Conservation (phyloP, 2,113 vertebrate species). For the Vulpes lagopus region DNA sequence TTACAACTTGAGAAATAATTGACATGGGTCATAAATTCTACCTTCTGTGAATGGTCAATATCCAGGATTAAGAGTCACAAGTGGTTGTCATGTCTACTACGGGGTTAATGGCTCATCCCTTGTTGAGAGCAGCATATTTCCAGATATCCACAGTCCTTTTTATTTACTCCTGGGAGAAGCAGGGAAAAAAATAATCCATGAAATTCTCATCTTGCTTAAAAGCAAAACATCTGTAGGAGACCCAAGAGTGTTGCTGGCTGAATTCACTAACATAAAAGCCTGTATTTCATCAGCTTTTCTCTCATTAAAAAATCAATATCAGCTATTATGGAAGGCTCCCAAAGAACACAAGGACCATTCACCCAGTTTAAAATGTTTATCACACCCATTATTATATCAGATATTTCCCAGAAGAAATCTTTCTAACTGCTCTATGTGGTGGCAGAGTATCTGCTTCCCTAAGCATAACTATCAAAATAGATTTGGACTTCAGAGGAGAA, state of each 20-base stretch:
- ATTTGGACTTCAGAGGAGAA: slow-evolving; percentile 35
- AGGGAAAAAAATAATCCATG: slow-evolving; percentile 81
- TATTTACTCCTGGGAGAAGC: slow-evolving; percentile 74
- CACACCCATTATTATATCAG: slow-evolving; percentile 72
- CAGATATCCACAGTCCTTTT: slow-evolving; percentile 67
- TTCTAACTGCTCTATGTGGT: neutral
- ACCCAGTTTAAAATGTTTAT: slow-evolving; percentile 70
- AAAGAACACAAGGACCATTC: slow-evolving; percentile 75
- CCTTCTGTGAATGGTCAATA: slow-evolving; percentile 11
- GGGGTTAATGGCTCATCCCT: slow-evolving; percentile 40
- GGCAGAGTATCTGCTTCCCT: neutral
- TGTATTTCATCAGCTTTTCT: slow-evolving; percentile 77
- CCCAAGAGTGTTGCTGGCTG: slow-evolving; percentile 69
- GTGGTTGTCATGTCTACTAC: neutral
- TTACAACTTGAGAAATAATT: slow-evolving; percentile 48
- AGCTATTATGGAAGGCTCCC: slow-evolving; percentile 58
- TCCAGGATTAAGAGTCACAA: neutral
- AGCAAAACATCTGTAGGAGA: slow-evolving; percentile 78
- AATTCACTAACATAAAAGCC: slow-evolving; percentile 74
- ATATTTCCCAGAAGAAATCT: slow-evolving; percentile 72
- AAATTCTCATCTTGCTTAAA: slow-evolving; percentile 81
- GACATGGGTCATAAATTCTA: slow-evolving; percentile 41
- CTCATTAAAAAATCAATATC: slow-evolving; percentile 81
- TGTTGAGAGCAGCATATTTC: slow-evolving; percentile 47
- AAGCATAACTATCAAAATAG: slow-evolving; percentile 21